phyloP scores from a whole-genome alignment of 1,140 invertebrate species.

The Sinella curviseta region DNA sequence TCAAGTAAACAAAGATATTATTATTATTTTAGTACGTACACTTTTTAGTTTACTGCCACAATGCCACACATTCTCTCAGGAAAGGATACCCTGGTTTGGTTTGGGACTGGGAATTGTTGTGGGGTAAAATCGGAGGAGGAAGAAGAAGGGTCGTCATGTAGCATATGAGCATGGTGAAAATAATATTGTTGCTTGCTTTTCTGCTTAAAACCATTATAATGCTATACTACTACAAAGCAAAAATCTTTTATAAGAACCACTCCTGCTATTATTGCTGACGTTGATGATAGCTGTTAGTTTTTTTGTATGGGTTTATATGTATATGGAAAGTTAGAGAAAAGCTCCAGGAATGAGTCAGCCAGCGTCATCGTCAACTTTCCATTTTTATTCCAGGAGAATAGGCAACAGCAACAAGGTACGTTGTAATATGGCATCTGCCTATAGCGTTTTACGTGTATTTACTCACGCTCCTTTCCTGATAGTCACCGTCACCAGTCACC shows the following conservation, averaged over 20 bases:
- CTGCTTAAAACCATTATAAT: neutral
- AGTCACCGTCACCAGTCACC: neutral
- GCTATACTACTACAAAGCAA: too few relatives aligned
- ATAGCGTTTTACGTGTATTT: neutral
- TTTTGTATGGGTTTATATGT: neutral
- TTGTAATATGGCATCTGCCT: neutral
- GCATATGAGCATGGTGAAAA: neutral
- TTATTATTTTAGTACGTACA: neutral
- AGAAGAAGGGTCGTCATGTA: neutral
- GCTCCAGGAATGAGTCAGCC: slow-evolving; percentile 19
- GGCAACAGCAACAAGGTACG: neutral
- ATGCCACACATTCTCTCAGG: neutral
- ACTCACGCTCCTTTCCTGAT: neutral
- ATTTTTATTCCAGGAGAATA: neutral
- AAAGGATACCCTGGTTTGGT: neutral
- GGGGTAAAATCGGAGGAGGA: too few relatives aligned
- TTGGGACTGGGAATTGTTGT: slow-evolving; percentile 6
- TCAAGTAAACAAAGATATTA: neutral
- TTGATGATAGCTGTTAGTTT: neutral
- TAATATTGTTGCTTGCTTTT: neutral
- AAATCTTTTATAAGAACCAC: too few relatives aligned
- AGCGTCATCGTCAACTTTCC: neutral
- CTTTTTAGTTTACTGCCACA: neutral
- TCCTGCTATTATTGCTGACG: too few relatives aligned
- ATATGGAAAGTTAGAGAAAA: neutral